Conservation (phyloP, 2,113 vertebrate genomes). For the Mesembrinibis cayennensis region DNA sequence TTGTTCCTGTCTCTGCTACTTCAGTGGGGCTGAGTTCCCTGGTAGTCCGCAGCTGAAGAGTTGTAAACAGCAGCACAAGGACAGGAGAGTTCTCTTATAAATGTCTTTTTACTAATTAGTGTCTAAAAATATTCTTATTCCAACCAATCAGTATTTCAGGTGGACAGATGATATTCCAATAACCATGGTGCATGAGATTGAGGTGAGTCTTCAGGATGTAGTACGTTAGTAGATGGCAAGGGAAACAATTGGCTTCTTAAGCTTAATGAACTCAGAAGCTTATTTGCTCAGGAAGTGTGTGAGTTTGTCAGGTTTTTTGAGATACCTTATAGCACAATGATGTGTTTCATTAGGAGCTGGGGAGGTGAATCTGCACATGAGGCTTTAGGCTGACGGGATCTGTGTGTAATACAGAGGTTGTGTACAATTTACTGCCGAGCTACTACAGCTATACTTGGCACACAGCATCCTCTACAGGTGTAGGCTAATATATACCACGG, state of each 20-base stretch:
- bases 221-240: background rate
- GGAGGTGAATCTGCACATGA: background rate
- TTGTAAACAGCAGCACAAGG: background rate
- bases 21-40: background rate
- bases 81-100: background rate
- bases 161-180: background rate
- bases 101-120: background rate
- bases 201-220: background rate
- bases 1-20: background rate
- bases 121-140: background rate
- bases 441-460: background rate
- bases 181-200: background rate
- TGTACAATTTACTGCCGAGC: background rate
- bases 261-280: background rate
- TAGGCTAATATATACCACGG: background rate
- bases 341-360: background rate
- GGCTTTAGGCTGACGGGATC: background rate
- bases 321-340: background rate
- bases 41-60: background rate
- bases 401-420: background rate
- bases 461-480: background rate
- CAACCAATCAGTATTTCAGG: background rate
- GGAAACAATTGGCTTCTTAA: background rate
- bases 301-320: background rate
- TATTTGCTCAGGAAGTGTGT: background rate